These are phyloP conservation scores for Phalloptychus januarius DNA, from an alignment of 2,797 vertebrate species.

Conservation along the genomic window DNA sequence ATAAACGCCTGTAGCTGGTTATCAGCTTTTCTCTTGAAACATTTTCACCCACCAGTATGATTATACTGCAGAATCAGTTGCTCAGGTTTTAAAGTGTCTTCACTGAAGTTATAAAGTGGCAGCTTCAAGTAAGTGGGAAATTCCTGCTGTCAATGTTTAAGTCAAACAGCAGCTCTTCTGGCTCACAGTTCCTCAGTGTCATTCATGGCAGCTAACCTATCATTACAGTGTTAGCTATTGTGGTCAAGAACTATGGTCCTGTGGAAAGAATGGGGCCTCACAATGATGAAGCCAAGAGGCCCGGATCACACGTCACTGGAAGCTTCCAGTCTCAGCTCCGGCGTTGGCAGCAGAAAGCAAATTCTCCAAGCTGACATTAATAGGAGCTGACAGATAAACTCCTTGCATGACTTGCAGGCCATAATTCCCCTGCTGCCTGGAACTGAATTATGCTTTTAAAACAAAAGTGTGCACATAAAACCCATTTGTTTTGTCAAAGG, in stretches of 20 bases:
- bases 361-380: constrained; percentile 65
- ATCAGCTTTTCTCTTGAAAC: constrained; percentile 16
- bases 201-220: constrained; percentile 38
- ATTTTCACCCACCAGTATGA: constrained; percentile 18
- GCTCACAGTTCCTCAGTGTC: constrained; percentile 36
- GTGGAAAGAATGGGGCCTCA: constrained; percentile 65
- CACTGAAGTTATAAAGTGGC: constrained; percentile 43
- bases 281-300: constrained; percentile 61
- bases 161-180: constrained; percentile 39
- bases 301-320: constrained; percentile 60
- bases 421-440: constrained; percentile 55
- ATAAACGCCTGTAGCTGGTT: neutral
- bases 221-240: constrained; percentile 59
- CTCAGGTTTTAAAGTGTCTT: constrained; percentile 44
- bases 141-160: constrained; percentile 24
- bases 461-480: constrained; percentile 37
- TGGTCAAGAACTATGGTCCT: constrained; percentile 43
- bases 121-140: constrained; percentile 52
- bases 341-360: constrained; percentile 54
- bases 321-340: constrained; percentile 51
- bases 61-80: constrained; percentile 41
- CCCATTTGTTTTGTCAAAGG: constrained; percentile 62
- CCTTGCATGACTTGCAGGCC: constrained; percentile 63
- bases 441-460: constrained; percentile 45
- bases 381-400: constrained; percentile 70